Base-by-base conservation (phyloP, 2,113 vertebrate genomes). In the Vanacampus margaritifer region DNA sequence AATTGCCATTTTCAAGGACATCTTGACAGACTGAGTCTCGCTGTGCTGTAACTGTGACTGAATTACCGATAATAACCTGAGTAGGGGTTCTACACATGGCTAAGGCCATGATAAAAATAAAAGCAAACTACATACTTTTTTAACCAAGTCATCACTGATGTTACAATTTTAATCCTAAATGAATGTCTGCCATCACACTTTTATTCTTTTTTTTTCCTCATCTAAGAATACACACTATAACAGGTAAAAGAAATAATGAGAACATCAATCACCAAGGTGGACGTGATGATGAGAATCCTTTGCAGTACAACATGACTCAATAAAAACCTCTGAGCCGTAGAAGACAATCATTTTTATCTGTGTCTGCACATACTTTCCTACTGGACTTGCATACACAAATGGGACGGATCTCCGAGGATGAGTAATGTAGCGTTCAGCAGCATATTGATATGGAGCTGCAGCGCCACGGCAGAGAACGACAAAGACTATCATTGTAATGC, bases 341-440 rank as follows among this genome's bases (percentile, higher is more conserved):
- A 65, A 63, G 62, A 24, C 59, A 9, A 17, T 69, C 46, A 32
- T 41, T 56, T 56, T 54, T 17, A 54, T 64, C 61, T 64, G 56
- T 61, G 50, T 50, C 37, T 43, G 54, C 16, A 41, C 61, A 74
- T 26, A 58, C 26, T 2, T 26, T 23, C 37, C 67, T 45, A 45
- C 67, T n/a, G 1, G 17, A 46, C 19, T 8, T 43, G n/a, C 46
- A 67, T 39, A 32, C 59, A 57, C 19, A 19, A 64, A 36, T 60
- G 58, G 58, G 58, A 24, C 56, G 32, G 53, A 78, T 84, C 72
- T 61, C 67, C 81, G 68, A 74, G 75, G 81, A 86, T 83, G 78
- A 79, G 64, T 81, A 84, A 86, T 84, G 76, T 67, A 32, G 77
- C 72, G 61, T 86, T 86, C 71, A 59, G 67, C 78, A 68, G 71